Evolutionary conservation across 2,797 vertebrate species (phyloP).

Genomic region (Phyllotis vaccarum): DNA sequence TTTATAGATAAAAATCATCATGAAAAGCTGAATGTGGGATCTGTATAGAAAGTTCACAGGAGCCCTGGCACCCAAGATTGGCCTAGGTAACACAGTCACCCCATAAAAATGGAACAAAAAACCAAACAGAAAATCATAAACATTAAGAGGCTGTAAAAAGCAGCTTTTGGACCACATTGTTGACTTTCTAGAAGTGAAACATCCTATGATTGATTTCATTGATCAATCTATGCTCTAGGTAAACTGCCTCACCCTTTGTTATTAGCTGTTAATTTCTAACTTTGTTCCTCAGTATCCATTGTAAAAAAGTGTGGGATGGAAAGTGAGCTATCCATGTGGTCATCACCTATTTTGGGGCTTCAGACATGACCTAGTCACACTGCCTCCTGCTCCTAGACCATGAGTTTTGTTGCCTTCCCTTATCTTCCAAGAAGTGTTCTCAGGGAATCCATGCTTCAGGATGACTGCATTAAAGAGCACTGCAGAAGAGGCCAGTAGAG

Average conservation of each 20-base stretch:
- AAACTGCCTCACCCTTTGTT: not conserved
- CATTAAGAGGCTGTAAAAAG: not conserved
- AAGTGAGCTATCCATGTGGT: not conserved
- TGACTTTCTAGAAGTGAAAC: not conserved
- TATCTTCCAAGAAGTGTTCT: too few relatives aligned
- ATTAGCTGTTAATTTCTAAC: not conserved
- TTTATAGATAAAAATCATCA: not conserved
- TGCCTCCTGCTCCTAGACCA: too few relatives aligned
- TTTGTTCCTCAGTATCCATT: not conserved
- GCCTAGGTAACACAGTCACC: not conserved
- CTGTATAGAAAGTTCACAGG: not conserved
- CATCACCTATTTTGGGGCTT: not conserved
- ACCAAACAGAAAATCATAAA: not conserved
- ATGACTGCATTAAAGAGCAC: not conserved
- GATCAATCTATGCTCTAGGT: not conserved
- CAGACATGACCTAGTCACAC: not conserved
- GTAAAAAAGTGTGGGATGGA: not conserved
- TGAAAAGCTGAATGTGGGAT: not conserved
- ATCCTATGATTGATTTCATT: rapidly evolving
- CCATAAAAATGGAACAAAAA: not conserved
- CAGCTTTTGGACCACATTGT: not conserved
- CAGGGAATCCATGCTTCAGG: not conserved
- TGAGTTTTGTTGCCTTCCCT: not conserved
- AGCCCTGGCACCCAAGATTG: not conserved
- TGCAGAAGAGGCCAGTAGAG: not conserved